Base-by-base conservation (phyloP, 2,888 invertebrate species). In the Xestia sexstrigata region DNA sequence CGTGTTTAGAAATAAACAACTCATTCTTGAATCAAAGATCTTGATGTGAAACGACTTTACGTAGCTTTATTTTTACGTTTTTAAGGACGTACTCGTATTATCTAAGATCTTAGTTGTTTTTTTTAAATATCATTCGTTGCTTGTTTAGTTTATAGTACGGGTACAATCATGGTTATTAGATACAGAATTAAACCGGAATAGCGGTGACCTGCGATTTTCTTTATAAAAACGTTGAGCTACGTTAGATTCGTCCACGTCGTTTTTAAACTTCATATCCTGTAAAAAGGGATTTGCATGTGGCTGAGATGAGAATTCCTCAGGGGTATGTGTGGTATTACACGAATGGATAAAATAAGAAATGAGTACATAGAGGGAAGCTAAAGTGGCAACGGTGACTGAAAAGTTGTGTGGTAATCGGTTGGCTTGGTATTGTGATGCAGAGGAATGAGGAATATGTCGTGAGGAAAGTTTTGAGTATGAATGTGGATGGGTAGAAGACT, bases 1-100 rank as follows among this genome's bases (percentile, higher is more conserved):
- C 58, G 70, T 79, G 74, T 79, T 79, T 71, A 70, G 58, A 58
- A 67, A 49, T 75, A 82, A 85, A 82, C 82, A 87, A 86, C 78
- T 87, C 70, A 76, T 76, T 84, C 75, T 67, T 72, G 70, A 70
- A 74, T 78, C 77, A 82, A 63, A 47, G 39, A 71, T 70, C 58
- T 66, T 47, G 45, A 60, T 69, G 30, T 13, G 20, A 17, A 55
- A 55, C 9, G 42, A 68, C 42, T 81, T 55, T 80, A 13, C 52
- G 49, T 20, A 35, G 13, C 26, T 79, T 71, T 23, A 23, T 77
- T n/a, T 47, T 42, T 17, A 35, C 13, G 3, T 26, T 26, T 30
- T 30, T n/a, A 23, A 11, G 13, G 67, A 7, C 1, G 6, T 9
- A n/a, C 30, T 72, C 1, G 6, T 9, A n/a, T 42, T 72, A 11